phyloP scores from a whole-genome alignment of 2,888 invertebrate genomes.

The Celastrina argiolus region DNA sequence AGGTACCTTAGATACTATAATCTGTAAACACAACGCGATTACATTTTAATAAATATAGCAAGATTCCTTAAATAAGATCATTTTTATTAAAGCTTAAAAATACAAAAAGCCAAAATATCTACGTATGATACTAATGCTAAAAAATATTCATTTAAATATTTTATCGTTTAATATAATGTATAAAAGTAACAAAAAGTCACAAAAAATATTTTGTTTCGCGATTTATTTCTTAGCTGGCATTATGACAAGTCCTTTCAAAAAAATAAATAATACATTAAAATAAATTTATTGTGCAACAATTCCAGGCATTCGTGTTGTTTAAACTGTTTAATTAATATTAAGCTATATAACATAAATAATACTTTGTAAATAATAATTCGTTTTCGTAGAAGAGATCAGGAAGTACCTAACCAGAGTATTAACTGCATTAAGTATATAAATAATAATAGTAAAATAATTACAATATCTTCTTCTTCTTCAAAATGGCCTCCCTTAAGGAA shows the following conservation, averaged over 20 bases:
- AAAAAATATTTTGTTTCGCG: not conserved
- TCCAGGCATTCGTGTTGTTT: not conserved
- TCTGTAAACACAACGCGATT: slow-evolving; percentile 41
- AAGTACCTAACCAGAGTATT: no score
- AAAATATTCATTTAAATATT: not conserved
- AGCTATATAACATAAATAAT: no score
- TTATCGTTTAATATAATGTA: not conserved
- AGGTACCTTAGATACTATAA: slow-evolving; percentile 29
- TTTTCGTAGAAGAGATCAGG: no score
- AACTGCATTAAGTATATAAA: no score
- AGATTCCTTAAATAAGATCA: slow-evolving; percentile 6
- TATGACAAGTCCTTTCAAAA: not conserved
- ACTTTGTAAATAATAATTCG: no score
- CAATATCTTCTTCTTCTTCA: no score
- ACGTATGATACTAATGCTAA: not conserved
- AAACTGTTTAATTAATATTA: no score
- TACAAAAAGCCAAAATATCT: not conserved
- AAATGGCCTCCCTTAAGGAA: no score
- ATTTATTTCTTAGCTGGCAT: not conserved
- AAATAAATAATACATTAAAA: no score
- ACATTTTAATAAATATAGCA: slow-evolving; percentile 33
- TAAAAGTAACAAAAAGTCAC: not conserved
- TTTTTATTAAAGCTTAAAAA: slow-evolving; percentile 5
- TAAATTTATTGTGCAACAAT: not conserved
- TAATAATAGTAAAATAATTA: no score